Conservation (phyloP, 2,113 vertebrate species). For the Phodopus roborovskii region DNA sequence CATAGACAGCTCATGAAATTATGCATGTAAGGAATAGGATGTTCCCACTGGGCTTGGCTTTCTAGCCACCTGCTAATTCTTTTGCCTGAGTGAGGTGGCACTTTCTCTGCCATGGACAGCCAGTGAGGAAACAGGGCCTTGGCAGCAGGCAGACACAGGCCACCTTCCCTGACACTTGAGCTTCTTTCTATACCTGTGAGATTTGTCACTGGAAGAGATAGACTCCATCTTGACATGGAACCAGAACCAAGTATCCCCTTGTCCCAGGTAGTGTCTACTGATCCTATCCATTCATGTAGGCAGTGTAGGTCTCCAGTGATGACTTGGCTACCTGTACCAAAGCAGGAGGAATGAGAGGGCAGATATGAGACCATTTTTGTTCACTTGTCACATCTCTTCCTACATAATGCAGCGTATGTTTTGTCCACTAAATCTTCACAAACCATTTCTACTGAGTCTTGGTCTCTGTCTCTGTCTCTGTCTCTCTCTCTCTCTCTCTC, state of each 20-base stretch:
- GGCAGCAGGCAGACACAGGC: background rate
- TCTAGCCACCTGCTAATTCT: background rate
- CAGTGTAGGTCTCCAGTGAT: background rate
- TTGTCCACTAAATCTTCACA: constrained; percentile 28
- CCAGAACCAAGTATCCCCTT: background rate
- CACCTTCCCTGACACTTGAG: background rate
- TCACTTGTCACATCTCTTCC: constrained; percentile 40
- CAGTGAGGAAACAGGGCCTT: background rate
- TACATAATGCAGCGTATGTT: background rate
- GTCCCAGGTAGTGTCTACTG: background rate
- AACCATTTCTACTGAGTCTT: constrained; percentile 19
- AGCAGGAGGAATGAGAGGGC: background rate
- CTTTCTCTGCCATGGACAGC: background rate
- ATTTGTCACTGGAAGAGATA: background rate
- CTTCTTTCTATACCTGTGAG: too few relatives aligned
- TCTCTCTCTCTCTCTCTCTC: too few relatives aligned
- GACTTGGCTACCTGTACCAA: background rate
- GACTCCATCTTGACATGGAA: rapidly evolving
- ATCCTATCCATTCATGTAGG: background rate
- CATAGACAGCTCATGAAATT: constrained; percentile 48
- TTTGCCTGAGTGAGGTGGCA: background rate
- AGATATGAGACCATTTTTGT: background rate
- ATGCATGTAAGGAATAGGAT: constrained; percentile 48
- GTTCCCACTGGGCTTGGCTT: constrained; percentile 1
- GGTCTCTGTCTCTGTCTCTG: too few relatives aligned